Percentiles rank a stretch among this genome's conserved stretches.
These are phyloP conservation scores for Fregetta grallaria DNA, from an alignment of 2,113 vertebrate genomes.

Conservation along the genomic window DNA sequence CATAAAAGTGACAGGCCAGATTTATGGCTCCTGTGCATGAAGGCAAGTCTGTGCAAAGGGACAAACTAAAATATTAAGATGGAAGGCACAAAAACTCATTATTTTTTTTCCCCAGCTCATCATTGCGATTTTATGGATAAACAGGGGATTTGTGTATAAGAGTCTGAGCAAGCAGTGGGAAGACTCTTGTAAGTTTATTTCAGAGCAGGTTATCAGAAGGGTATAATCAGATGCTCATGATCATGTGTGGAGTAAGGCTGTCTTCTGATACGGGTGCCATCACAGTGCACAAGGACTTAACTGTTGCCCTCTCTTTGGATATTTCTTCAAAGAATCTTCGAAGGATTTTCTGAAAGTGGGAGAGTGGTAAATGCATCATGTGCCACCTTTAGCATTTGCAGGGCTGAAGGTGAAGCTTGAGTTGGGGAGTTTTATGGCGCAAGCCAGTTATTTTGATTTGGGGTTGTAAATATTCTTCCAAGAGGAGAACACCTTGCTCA, in stretches of 20 bases:
- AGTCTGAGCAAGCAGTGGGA: conserved; percentile 44
- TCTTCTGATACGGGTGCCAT: not conserved
- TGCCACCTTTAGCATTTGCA: conserved; percentile 19
- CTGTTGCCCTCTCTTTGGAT: not conserved
- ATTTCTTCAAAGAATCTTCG: conserved; percentile 3
- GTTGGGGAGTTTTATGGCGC: conserved; percentile 10
- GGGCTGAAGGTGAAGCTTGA: conserved; percentile 44
- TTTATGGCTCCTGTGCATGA: conserved; percentile 61
- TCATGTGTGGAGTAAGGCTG: not conserved
- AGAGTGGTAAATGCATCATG: conserved; percentile 28
- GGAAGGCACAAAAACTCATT: not conserved
- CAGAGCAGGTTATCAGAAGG: not conserved
- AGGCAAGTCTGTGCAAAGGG: conserved; percentile 10
- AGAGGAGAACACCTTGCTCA: not conserved
- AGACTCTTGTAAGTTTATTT: not conserved
- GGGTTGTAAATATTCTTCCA: conserved; percentile 33
- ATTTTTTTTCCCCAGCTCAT: not conserved
- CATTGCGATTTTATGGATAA: conserved; percentile 23
- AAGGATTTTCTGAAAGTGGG: conserved; percentile 3
- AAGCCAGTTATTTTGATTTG: conserved; percentile 44
- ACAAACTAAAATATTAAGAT: conserved; percentile 26
- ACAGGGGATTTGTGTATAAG: not conserved
- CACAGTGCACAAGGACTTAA: not conserved
- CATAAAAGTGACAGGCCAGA: conserved; percentile 74
- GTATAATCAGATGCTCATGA: not conserved